Conservation (phyloP, 2,797 vertebrate genomes). For the Cyclura pinguis region DNA sequence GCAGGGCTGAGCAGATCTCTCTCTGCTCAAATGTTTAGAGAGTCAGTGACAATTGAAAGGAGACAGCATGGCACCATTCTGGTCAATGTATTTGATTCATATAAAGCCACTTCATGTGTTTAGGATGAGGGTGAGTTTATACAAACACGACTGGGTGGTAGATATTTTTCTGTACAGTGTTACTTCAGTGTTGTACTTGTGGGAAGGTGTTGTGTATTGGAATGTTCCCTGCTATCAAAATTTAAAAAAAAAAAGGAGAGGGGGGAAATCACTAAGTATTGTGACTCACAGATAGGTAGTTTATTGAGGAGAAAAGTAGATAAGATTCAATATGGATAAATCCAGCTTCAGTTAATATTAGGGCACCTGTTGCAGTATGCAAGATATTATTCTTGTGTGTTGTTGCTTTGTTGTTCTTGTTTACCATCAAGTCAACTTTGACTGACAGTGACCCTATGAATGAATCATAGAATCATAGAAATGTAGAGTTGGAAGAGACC, state of each 20-base stretch:
- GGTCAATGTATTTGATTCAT: not conserved
- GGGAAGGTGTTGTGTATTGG: not conserved
- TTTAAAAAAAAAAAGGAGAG: not conserved
- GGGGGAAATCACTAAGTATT: not conserved
- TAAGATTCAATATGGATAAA: not conserved
- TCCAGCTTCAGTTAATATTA: not conserved
- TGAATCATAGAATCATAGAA: too few relatives aligned
- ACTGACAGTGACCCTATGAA: too few relatives aligned
- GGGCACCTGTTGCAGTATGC: constrained; percentile 16
- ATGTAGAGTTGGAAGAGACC: too few relatives aligned
- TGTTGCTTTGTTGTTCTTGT: too few relatives aligned
- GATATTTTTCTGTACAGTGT: not conserved
- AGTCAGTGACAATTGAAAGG: not conserved
- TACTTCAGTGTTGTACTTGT: not conserved
- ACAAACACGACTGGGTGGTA: not conserved
- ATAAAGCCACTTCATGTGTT: not conserved
- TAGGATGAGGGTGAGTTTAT: not conserved
- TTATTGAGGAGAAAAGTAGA: not conserved
- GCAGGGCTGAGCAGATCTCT: not conserved
- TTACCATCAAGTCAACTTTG: too few relatives aligned
- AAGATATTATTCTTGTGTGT: not conserved
- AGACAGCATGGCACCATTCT: too few relatives aligned
- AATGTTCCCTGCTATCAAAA: not conserved
- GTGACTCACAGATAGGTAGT: not conserved
- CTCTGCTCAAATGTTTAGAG: too few relatives aligned